Evolutionary conservation across 2,113 vertebrate species (phyloP), one percentile per base, ranked within the genome.

Genomic region (Muntiacus reevesi): DNA sequence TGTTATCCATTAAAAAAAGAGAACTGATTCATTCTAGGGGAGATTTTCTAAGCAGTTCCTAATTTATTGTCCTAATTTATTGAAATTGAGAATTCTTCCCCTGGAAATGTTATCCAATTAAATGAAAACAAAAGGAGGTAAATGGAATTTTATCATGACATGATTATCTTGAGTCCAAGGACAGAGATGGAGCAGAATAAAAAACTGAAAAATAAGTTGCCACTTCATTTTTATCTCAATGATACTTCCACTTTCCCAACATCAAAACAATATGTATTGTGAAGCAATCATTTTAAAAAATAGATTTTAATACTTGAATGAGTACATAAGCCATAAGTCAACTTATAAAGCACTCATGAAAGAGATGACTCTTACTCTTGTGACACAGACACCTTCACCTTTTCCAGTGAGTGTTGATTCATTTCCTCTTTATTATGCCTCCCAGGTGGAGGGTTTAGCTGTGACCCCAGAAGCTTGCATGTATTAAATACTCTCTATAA

Each of bases 61-160:
- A 90, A 89, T 95, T 16, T 87, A 43, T 23, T 1, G 0, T 93
- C 82, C 98, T 50, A 50, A 50, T 50, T 50, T 50, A 50, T 94
- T 97, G 25, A 93, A 98, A 98, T 0, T 3, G 12, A 52, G 47
- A 87, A 25, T n/a, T 94, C 10, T 92, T 98, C 76, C 88, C 33
- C 82, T 78, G 85, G 47, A 74, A 92, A 94, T 87, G 19, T 64
- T 2, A 19, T 50, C 95, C 98, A 98, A 95, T 96, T 92, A 97
- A 98, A 60, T 21, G 92, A 30, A 84, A 81, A 36, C 67, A 97
- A 96, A 96, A 0, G 82, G 43, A 76, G 54, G 6, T 54, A 3
- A 98, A 79, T 81, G 2, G 3, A 89, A 93, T 95, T 97, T 45
- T 87, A 79, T 93, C 89, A 87, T 12, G 36, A 19, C 82, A 87